Base-by-base conservation (phyloP, 1,140 invertebrate species). In the Saccostrea glomerata region DNA sequence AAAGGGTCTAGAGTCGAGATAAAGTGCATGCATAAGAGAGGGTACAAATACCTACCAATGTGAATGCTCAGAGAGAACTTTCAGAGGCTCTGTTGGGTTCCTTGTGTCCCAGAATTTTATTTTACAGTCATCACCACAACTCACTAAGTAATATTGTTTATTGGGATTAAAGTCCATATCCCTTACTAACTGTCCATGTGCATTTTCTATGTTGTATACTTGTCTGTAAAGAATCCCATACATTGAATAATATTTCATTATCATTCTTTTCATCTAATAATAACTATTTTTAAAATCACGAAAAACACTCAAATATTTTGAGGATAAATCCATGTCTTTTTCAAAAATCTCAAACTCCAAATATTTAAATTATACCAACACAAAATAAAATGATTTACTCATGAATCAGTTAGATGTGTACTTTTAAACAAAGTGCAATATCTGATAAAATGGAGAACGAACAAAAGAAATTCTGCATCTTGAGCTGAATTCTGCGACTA, bases 161-260 rank as follows among this genome's bases (percentile, higher is more conserved):
- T 99, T 99, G 23, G 98, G 97, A 96, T 99, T 99, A 93, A 99
- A 99, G 95, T 99, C 98, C 23, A 99, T 93, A 94, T 99, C 98
- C 89, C 98, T 96, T 5, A 98, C 97, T 73, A 98, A 96, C 95
- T 99, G 98, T 13, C 96, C 96, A 96, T 99, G 98, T 12, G 98
- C 97, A 90, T 97, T 97, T 89, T 98, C 97, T 92, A 99, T 97
- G 85, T 95, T 96, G 97, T 98, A 99, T 0, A 96, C 96, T 73
- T 97, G 96, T 92, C 97, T 96, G 87, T 82, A 47, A 36, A 77
- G 3, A 96, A 17, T 17, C 13, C 30, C 1, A 11, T 2, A 25
- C 30, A 17, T 82, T 7, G 12, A 82, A 82, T 82, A 25, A 20
- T 40, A 82, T 30, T 25, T 47, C 25, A 82, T 23, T 25, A 13